Percentiles rank a stretch among this genome's conserved stretches.
These are phyloP conservation scores for Nomada fabriciana DNA, from an alignment of 2,888 invertebrate genomes.

Conservation along the genomic window DNA sequence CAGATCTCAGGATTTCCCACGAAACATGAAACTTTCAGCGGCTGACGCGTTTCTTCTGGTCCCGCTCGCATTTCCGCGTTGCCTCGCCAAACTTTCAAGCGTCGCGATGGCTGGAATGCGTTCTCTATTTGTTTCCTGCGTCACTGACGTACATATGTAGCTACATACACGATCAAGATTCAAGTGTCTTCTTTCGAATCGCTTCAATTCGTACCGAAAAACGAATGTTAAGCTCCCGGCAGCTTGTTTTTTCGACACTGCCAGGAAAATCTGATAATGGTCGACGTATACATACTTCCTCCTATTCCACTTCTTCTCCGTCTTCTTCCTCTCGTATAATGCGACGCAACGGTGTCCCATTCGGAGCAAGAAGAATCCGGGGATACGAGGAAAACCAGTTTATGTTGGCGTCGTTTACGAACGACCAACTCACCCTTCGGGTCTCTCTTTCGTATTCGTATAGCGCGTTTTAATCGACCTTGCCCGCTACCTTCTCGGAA, in stretches of 20 bases:
- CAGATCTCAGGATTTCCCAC: background rate
- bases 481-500: slow-evolving; percentile 32
- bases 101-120: slow-evolving; percentile 6
- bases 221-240: background rate
- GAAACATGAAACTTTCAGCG: background rate
- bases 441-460: slow-evolving; percentile 47
- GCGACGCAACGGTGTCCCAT: slow-evolving; percentile 8
- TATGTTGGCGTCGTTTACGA: slow-evolving; percentile 39
- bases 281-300: background rate
- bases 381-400: slow-evolving; percentile 58
- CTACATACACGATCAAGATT: too few relatives aligned
- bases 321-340: background rate
- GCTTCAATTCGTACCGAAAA: slow-evolving; percentile 4
- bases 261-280: slow-evolving; percentile 15
- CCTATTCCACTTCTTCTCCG: background rate
- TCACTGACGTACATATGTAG: background rate
- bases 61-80: background rate
- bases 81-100: slow-evolving; percentile 14
- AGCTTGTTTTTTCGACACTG: slow-evolving; percentile 1
- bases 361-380: slow-evolving; percentile 9
- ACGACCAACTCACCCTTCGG: slow-evolving; percentile 46
- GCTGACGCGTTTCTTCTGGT: background rate
- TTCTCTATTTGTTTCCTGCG: slow-evolving; percentile 29
- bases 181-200: background rate
- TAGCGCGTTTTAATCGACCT: slow-evolving; percentile 49